Evolutionary conservation across 2,888 invertebrate species (phyloP), one percentile per base, ranked within the genome.

Genomic region (Ormia ochracea): DNA sequence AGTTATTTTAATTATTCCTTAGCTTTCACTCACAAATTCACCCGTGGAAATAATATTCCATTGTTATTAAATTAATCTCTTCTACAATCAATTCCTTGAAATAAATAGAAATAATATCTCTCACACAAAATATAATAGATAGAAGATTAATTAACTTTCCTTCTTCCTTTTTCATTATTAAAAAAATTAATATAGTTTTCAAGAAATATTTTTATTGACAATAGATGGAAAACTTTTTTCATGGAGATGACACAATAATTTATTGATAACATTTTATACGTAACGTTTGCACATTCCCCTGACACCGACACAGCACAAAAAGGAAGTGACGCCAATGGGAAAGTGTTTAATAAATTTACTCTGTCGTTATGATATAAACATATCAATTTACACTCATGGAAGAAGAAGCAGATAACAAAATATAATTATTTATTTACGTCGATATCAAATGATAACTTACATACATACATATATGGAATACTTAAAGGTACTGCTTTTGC

Each of bases 381-480:
- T 75, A 68, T 75, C 66, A 75, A 43, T 59, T 75, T 68, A 52
- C 75, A 33, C 14, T 41, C 4, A 31, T 31, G 1, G 14, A n/a
- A 48, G 21, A 38, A 50, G 4, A 65, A 6, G 2, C 12, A 23
- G 3, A 33, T 3, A n/a, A 54, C 4, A 58, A 50, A 56, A 41
- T 26, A 48, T 48, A 58, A 45, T 58, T 12, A 14, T n/a, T 38
- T 50, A 38, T 43, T 52, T 28, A 26, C 33, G 19, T 41, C 38
- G 17, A 63, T 73, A 73, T 56, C 65, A 58, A 12, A 58, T 65
- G 65, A 48, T 74, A 58, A 54, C n/a, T n/a, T n/a, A n/a, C n/a
- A n/a, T n/a, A n/a, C n/a, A n/a, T n/a, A n/a, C 54, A 73, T n/a
- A 6, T 56, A 36, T 48, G 4, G 5, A 36, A 48, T 31, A 58